Conservation (phyloP, 2,888 invertebrate species). For the Prionchulus punctatus region DNA sequence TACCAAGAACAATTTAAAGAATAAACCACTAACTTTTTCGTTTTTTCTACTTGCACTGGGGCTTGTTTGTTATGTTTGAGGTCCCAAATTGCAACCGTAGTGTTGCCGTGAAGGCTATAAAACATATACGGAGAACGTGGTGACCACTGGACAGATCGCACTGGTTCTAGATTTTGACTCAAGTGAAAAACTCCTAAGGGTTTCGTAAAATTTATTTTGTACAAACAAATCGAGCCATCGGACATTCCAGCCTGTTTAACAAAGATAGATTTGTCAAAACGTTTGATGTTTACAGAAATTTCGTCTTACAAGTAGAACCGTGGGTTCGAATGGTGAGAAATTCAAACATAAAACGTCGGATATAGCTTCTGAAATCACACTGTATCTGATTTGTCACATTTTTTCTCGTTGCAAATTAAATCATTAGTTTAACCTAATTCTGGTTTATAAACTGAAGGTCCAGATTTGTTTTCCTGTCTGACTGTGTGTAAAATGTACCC, state of each 20-base stretch:
- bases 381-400: too few relatives aligned
- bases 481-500: slow-evolving; percentile 1
- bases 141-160: not conserved
- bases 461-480: not conserved
- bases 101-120: not conserved
- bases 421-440: not conserved
- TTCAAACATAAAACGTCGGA: not conserved
- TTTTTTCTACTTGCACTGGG: not conserved
- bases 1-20: too few relatives aligned
- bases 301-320: not conserved
- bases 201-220: not conserved
- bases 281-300: not conserved
- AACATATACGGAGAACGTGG: not conserved
- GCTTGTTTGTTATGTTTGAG: not conserved
- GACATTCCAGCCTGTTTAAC: not conserved
- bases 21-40: too few relatives aligned
- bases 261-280: not conserved
- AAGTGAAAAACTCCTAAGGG: not conserved
- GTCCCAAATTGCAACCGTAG: not conserved
- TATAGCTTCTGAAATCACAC: not conserved
- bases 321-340: not conserved
- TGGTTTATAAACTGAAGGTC: not conserved
- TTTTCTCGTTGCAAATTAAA: too few relatives aligned
- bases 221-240: not conserved
- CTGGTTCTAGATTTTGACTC: not conserved